Evolutionary conservation across 2,113 vertebrate species (phyloP).

Genomic region (Lichenostomus cassidix): DNA sequence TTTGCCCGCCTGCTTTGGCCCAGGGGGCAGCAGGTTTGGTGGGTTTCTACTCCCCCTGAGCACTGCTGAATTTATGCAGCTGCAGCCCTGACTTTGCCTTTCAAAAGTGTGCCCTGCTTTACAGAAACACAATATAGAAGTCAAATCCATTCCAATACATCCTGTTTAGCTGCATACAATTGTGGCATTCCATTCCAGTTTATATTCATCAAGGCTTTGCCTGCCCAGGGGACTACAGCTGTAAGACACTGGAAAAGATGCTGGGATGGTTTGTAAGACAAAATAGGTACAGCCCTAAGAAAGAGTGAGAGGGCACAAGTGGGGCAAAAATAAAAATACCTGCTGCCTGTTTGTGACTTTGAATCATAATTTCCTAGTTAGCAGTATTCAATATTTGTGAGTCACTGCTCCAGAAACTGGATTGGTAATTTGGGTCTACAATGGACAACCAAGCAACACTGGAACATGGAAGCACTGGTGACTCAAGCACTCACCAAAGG

Average conservation of each 20-base stretch:
- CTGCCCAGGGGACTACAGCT: neutral
- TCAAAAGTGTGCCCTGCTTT: neutral
- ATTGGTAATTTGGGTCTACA: neutral
- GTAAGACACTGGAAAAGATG: neutral
- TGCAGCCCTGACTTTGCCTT: neutral
- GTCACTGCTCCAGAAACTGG: neutral
- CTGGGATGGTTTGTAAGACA: neutral
- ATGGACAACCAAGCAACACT: neutral
- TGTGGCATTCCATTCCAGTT: neutral
- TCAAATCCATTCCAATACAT: neutral
- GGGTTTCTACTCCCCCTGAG: neutral
- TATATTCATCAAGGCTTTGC: neutral
- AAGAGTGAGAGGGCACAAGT: neutral
- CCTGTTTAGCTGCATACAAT: neutral
- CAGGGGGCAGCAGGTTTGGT: neutral
- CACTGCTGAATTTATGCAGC: neutral
- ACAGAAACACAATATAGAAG: neutral
- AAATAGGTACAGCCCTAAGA: neutral
- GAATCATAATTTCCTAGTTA: neutral
- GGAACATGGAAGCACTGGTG: neutral
- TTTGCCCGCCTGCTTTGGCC: neutral
- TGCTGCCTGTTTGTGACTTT: neutral
- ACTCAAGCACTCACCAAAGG: neutral
- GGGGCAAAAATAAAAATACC: neutral
- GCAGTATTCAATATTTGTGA: neutral